Base-by-base conservation (phyloP, 2,797 vertebrate species). In the Morelia viridis region DNA sequence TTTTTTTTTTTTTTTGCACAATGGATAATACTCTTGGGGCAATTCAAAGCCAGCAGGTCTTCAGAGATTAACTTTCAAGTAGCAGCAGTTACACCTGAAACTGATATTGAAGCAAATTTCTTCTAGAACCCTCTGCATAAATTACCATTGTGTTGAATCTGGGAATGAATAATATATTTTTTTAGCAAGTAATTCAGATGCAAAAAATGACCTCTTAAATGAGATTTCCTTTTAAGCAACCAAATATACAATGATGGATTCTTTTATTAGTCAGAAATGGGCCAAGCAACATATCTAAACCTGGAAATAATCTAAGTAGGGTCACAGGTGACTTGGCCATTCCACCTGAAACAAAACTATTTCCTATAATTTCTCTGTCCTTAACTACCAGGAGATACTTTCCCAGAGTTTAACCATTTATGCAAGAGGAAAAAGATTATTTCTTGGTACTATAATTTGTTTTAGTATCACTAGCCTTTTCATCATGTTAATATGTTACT, bases 21-120 rank as follows among this genome's bases (percentile, higher is more conserved):
- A 90, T 85, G 35, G 26, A 26, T 19, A 53, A 15, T 28, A 17
- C 12, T 46, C 68, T 57, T 86, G 84, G 87, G 17, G 62, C 61
- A n/a, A 57, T 76, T 76, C 68, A 90, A 71, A 93, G 35, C 22
- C 68, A 46, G 17, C 6, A 46, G 5, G 31, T 31, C 22, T 89
- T 91, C 89, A 50, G 65, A 94, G 62, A 89, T 86, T 65, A 89
- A 35, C 50, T 92, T 91, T 89, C 85, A 80, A 28, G 24, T 57
- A 85, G 91, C 71, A 85, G 8, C 28, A 85, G 1, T 65, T 13
- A 3, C 35, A 92, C 90, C 87, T 92, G 91, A 92, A 90, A 87
- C 13, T 13, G n/a, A 60, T 91, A 91, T 87, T 93, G 68, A 90
- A 83, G 31, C 50, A n/a, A 31, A 31, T 50, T 31, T 91, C 84